Evolutionary conservation across 2,888 invertebrate genomes (phyloP).

Genomic region (Lordiphosa fenestrarum): DNA sequence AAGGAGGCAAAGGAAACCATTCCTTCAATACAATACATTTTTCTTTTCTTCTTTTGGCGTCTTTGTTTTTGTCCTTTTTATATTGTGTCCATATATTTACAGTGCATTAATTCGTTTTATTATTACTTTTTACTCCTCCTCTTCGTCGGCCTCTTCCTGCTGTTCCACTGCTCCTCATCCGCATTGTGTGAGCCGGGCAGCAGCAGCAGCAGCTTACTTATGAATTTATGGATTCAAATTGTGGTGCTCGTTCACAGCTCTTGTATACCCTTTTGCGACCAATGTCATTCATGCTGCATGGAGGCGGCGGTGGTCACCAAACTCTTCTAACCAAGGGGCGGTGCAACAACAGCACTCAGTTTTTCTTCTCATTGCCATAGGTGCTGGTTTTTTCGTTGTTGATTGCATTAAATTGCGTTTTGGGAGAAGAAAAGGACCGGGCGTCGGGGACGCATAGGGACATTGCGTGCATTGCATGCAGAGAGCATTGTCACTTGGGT

Average conservation of each 20-base stretch:
- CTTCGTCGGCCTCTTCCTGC: slow-evolving; percentile 8
- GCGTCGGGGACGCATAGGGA: too few species aligned
- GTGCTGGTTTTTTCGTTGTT: too few species aligned
- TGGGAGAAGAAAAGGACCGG: too few species aligned
- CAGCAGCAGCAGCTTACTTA: slow-evolving; percentile 13
- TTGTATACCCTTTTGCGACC: slow-evolving; percentile 8
- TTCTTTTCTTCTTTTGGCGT: slow-evolving; percentile 21
- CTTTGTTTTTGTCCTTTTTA: slow-evolving; percentile 37
- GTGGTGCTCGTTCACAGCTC: slow-evolving; percentile 21
- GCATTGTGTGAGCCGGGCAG: slow-evolving; percentile 17
- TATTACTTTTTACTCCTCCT: slow-evolving; percentile 27
- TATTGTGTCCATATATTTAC: slow-evolving; percentile 30
- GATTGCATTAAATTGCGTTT: too few species aligned
- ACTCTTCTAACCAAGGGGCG: too few species aligned
- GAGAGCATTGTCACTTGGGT: too few species aligned
- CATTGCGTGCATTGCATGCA: too few species aligned
- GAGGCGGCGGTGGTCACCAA: too few species aligned
- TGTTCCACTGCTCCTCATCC: slow-evolving; percentile 11
- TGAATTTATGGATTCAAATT: slow-evolving; percentile 29
- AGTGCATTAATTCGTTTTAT: slow-evolving; percentile 37
- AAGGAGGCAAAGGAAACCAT: slow-evolving; percentile 38
- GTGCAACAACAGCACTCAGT: too few species aligned
- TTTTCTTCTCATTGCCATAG: too few species aligned
- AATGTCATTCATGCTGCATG: background rate
- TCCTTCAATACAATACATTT: slow-evolving; percentile 42